phyloP scores from a whole-genome alignment of 2,888 invertebrate genomes.

The Sisyra terminalis region DNA sequence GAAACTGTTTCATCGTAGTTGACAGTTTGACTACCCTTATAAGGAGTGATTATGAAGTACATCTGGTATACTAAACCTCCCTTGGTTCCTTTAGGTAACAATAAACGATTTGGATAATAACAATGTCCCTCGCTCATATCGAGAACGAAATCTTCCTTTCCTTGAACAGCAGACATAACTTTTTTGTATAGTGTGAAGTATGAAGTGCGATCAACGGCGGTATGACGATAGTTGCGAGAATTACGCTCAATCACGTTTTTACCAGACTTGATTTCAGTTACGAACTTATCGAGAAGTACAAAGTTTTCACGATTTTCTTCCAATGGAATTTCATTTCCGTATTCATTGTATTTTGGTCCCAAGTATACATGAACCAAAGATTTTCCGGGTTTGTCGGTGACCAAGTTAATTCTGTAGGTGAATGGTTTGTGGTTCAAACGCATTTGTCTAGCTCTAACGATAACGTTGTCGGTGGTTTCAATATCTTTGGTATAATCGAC shows the following conservation, averaged over 20 bases:
- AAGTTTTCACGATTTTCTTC: constrained; percentile 40
- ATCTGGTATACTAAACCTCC: constrained; percentile 47
- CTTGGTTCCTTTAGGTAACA: constrained; percentile 48
- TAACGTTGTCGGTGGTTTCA: constrained; percentile 19
- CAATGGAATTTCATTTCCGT: constrained; percentile 31
- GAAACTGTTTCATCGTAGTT: constrained; percentile 29
- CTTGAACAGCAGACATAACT: constrained; percentile 36
- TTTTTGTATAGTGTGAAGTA: constrained; percentile 44
- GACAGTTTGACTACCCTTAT: constrained; percentile 14
- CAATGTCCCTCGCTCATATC: constrained; percentile 39
- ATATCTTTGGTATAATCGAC: constrained; percentile 15
- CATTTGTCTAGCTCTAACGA: constrained; percentile 40
- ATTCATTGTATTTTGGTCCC: constrained; percentile 49
- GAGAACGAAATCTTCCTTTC: constrained; percentile 32
- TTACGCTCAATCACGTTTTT: constrained; percentile 48
- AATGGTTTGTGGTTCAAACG: constrained; percentile 57
- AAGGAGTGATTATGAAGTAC: constrained; percentile 37
- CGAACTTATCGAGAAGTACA: constrained; percentile 40
- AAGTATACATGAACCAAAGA: constrained; percentile 47
- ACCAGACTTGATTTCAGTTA: constrained; percentile 41
- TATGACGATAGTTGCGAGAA: constrained; percentile 47
- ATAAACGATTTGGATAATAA: constrained; percentile 51
- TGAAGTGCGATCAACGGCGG: constrained; percentile 43
- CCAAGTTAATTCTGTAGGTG: constrained; percentile 38
- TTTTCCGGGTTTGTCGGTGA: constrained; percentile 37